phyloP scores from a whole-genome alignment of 2,888 invertebrate genomes.

The Caenorhabditis drosophilae region DNA sequence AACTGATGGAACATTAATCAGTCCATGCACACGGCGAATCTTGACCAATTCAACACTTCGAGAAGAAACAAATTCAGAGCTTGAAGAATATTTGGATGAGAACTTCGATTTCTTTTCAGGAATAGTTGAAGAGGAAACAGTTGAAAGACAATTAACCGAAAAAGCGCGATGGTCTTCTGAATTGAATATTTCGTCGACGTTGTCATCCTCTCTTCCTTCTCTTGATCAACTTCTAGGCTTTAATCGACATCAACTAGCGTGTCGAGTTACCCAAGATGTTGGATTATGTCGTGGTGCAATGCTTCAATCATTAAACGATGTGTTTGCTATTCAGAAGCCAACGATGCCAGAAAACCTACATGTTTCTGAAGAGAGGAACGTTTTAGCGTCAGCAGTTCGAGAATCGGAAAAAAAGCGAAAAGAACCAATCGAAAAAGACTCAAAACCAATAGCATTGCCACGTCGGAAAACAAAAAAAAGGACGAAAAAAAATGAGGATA shows the following conservation, averaged over 20 bases:
- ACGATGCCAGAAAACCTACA: slow-evolving; percentile 21
- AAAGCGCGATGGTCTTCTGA: slow-evolving; percentile 31
- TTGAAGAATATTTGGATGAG: slow-evolving; percentile 34
- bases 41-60: slow-evolving; percentile 17
- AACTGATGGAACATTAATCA: slow-evolving; percentile 49
- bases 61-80: slow-evolving; percentile 39
- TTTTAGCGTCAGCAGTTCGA: slow-evolving; percentile 49
- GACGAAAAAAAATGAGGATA: background rate
- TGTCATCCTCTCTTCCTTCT: slow-evolving; percentile 11
- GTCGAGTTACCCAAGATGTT: slow-evolving; percentile 30
- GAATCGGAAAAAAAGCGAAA: slow-evolving; percentile 37
- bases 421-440: no score
- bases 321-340: slow-evolving; percentile 41
- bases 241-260: slow-evolving; percentile 27
- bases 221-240: slow-evolving; percentile 30
- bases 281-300: slow-evolving; percentile 39
- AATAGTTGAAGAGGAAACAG: slow-evolving; percentile 26
- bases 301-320: slow-evolving; percentile 42
- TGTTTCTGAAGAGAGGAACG: slow-evolving; percentile 42
- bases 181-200: slow-evolving; percentile 9
- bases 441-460: background rate
- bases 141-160: slow-evolving; percentile 33
- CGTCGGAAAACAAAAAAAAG: slow-evolving; percentile 2
- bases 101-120: slow-evolving; percentile 32
- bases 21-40: slow-evolving; percentile 39